Conservation (phyloP, 2,113 vertebrate genomes). For the Myotis yumanensis region DNA sequence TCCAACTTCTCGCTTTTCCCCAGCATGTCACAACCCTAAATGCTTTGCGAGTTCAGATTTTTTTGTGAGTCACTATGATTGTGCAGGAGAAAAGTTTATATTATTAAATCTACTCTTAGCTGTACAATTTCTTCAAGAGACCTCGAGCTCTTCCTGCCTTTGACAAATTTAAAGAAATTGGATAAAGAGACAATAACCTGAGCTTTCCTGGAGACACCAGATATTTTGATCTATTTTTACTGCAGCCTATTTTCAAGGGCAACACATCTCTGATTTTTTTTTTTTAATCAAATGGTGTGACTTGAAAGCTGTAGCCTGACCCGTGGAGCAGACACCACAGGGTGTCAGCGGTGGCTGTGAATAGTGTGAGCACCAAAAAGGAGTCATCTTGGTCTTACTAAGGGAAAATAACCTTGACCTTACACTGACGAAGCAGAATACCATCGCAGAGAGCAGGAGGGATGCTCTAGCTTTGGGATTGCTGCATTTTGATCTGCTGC, state of each 20-base stretch:
- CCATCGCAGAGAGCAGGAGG: conserved; percentile 66
- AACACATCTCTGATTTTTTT: conserved; percentile 82
- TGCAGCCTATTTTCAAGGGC: conserved; percentile 84
- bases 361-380: conserved; percentile 77
- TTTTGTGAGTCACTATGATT: conserved; percentile 71
- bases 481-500: conserved; percentile 74
- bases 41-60: conserved; percentile 68
- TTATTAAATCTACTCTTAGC: conserved; percentile 76
- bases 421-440: conserved; percentile 66
- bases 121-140: conserved; percentile 72
- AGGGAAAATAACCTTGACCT: conserved; percentile 70
- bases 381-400: conserved; percentile 76
- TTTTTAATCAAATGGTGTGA: conserved; percentile 88
- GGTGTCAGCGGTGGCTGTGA: conserved; percentile 77
- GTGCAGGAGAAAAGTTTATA: conserved; percentile 63
- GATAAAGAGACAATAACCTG: conserved; percentile 79
- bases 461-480: conserved; percentile 64
- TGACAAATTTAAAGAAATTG: conserved; percentile 76
- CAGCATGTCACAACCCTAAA: conserved; percentile 68
- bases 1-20: conserved; percentile 59
- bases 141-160: conserved; percentile 71
- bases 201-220: conserved; percentile 81
- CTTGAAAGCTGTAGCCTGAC: conserved; percentile 81
- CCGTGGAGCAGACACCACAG: conserved; percentile 81
- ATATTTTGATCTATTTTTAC: conserved; percentile 85